Evolutionary conservation across 64 coral and sea anemone species (phyloP), one percentile per base, ranked within the genome.

Genomic region (Hydrozoanthus tunicans): DNA sequence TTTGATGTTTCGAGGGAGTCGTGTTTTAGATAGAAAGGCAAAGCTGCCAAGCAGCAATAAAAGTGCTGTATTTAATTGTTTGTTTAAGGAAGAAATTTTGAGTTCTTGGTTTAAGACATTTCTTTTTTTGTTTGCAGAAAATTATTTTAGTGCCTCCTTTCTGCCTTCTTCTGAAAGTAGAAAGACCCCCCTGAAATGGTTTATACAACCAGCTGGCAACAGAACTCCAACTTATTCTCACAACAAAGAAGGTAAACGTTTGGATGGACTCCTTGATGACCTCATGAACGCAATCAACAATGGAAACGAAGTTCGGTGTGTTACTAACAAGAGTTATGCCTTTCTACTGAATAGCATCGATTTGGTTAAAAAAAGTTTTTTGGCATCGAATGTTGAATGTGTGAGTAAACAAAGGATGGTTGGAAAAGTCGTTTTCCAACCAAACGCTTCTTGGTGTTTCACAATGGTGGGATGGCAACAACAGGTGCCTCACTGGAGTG

Each of bases 401-500:
- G 86, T 97, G 24, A 97, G 95, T 53, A 91, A 64, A 32, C 51
- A 10, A 6, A 14, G 1, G 4, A 53, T 3, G 5, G 67, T 54
- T 7, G 69, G 59, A 25, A 25, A 8, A 9, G 56, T 97, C 15
- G 27, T 17, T 17, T 97, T 94, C 75, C 92, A 94, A 17, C 20
- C 51, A n/a, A 94, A 97, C 56, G 89, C 92, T 4, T 97, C 94
- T 23, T 94, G 95, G 95, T 94, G 92, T 83, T 94, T 94, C 61
- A 89, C 83, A 51, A 79, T 92, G 4, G 72, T 94, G 43, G 90
- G 78, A 64, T 92, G 92, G 6, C 71, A 52, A 20, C 92, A 92
- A 92, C 92, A 64, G 59, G 94, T 94, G 95, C 94, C 92, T 89
- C 95, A 92, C 57, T 94, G 95, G 95, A 89, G n/a, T 72, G 95